Evolutionary conservation across 2,797 vertebrate species (phyloP).

Genomic region (Chiloscyllium punctatum): DNA sequence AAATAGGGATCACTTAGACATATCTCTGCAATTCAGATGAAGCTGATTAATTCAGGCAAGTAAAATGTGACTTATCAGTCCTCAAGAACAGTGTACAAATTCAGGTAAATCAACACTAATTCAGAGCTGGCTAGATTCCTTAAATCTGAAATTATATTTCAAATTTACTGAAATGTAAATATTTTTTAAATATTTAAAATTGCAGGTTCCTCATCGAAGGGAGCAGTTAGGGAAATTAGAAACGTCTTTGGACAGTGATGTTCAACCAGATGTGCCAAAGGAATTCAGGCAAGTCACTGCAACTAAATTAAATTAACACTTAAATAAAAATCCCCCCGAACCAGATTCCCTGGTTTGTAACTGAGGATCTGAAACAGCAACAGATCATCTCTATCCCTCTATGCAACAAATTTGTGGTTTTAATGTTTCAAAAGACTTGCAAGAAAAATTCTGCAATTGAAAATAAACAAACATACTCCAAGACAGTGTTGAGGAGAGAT

Average conservation of each 20-base stretch:
- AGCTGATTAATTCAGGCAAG: neutral
- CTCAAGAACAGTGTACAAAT: neutral
- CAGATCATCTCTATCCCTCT: neutral
- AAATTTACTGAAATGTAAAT: neutral
- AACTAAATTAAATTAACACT: neutral
- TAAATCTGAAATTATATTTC: neutral
- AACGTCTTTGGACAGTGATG: neutral
- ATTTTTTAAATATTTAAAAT: neutral
- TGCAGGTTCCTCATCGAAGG: neutral
- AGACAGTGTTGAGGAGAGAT: neutral
- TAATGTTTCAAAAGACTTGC: conserved; percentile 31
- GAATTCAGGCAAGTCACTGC: neutral
- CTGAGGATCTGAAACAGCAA: conserved; percentile 11
- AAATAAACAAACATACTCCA: conserved; percentile 29
- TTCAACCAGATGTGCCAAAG: neutral
- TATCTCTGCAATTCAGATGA: neutral
- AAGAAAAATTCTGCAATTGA: conserved; percentile 23
- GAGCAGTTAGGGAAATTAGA: neutral
- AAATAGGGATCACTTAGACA: neutral
- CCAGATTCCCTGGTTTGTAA: neutral
- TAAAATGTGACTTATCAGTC: conserved; percentile 28
- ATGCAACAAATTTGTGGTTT: conserved; percentile 22
- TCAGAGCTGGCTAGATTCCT: neutral
- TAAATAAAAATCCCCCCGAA: conserved; percentile 3
- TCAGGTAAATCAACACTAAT: neutral